Base-by-base conservation (phyloP, 2,113 vertebrate genomes). In the Rattus rattus region DNA sequence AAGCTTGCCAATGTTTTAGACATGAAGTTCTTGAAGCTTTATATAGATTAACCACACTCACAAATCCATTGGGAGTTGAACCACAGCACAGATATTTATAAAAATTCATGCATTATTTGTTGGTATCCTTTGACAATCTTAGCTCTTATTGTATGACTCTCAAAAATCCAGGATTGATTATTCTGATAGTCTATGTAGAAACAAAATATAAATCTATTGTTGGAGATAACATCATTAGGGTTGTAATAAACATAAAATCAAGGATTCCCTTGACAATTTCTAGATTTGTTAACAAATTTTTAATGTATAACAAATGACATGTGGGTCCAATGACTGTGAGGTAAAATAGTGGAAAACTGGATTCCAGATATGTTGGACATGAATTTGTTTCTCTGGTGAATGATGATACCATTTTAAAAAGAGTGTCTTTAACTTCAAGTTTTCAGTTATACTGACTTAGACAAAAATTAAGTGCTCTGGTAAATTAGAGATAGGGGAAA, bases 11-110 rank as follows among this genome's bases (percentile, higher is more conserved):
- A 26, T 77, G 28, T 7, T 92, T 61, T 77, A 95, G 65, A 33
- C 33, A 70, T 94, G 77, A 10, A 77, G 33, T 79, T 93, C 36
- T 95, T 86, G 86, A 92, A 91, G 67, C 26, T 96, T 95, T 65
- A 67, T 49, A 83, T 52, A 94, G 89, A 92, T 24, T 43, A 94
- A 54, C 8, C 49, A 36, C 67, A 63, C 16, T 79, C 49, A 73
- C 36, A 43, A 77, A 87, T 83, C 28, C 20, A 47, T 6, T 81
- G 26, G 20, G 13, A 5, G 12, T 92, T 90, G 36, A 67, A 83
- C 30, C 26, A 75, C 70, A 94, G 26, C 72, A 79, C 19, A 79
- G 13, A 5, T 75, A 63, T 76, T 47, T 59, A 90, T 80, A 83
- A 30, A 43, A 67, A 26, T 33, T 16, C 9, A 17, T 79, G 7